These are phyloP conservation scores for Botia kubotai DNA, from an alignment of 2,797 vertebrate genomes.

Conservation along the genomic window DNA sequence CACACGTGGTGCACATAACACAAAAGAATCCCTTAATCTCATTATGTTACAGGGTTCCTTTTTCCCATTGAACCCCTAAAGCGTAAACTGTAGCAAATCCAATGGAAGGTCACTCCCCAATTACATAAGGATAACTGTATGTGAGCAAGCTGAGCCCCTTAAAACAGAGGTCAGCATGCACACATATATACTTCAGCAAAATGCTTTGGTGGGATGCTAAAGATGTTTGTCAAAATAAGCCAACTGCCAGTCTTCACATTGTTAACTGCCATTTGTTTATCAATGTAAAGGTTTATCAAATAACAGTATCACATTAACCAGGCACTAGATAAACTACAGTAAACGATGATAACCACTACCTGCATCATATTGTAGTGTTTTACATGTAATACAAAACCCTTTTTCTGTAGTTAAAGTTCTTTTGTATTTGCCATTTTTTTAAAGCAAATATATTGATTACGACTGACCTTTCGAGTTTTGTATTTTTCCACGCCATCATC, in stretches of 20 bases:
- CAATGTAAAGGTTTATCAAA: background rate
- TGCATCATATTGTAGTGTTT: conserved; percentile 26
- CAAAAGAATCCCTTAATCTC: conserved; percentile 1
- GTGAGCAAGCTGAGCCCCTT: conserved; percentile 64
- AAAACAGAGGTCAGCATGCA: conserved; percentile 72
- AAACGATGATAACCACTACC: conserved; percentile 1
- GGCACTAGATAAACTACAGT: conserved; percentile 9
- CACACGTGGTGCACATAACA: conserved; percentile 32
- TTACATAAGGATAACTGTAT: conserved; percentile 14
- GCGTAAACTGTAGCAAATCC: conserved; percentile 7
- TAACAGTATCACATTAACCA: conserved; percentile 12
- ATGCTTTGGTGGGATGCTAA: conserved; percentile 2
- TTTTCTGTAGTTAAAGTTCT: background rate
- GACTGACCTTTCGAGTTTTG: background rate
- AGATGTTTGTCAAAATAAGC: conserved; percentile 10
- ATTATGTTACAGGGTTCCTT: conserved; percentile 14
- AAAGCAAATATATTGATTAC: conserved; percentile 6
- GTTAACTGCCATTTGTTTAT: background rate
- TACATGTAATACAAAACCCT: conserved; percentile 22
- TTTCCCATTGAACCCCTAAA: conserved; percentile 7
- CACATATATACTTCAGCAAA: conserved; percentile 24
- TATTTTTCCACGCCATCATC: background rate
- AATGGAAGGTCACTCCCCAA: conserved; percentile 21
- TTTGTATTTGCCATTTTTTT: background rate
- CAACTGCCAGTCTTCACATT: background rate